These are phyloP conservation scores for Yponomeuta plumbellus DNA, from an alignment of 2,888 invertebrate species.

Conservation along the genomic window DNA sequence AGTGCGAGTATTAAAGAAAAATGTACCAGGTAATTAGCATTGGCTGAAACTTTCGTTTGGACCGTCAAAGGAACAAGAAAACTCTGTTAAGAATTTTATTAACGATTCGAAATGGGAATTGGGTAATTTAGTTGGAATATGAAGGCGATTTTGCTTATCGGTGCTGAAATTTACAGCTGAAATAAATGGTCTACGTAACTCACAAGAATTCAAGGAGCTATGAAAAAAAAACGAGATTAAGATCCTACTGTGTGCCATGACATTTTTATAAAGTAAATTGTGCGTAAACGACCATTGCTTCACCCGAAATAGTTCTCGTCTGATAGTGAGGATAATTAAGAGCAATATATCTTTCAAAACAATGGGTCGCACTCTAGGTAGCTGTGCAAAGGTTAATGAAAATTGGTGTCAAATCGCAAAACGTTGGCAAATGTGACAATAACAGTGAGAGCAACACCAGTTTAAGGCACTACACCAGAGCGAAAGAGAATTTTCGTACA, in stretches of 20 bases:
- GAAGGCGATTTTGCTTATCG: not conserved
- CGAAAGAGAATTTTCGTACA: too few species aligned
- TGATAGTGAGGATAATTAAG: not conserved
- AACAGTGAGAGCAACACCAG: not conserved
- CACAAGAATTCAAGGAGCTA: not conserved
- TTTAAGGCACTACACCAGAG: too few species aligned
- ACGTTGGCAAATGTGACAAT: not conserved
- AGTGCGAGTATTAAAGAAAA: too few species aligned
- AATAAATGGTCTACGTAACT: not conserved
- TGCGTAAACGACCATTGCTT: not conserved
- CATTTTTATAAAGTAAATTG: not conserved
- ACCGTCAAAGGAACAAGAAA: not conserved
- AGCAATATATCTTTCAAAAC: not conserved
- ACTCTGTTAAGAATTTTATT: not conserved
- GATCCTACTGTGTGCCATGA: not conserved
- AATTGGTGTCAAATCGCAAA: not conserved
- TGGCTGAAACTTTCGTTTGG: not conserved
- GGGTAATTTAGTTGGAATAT: not conserved
- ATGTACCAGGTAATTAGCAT: slow-evolving; percentile 25
- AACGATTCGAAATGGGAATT: not conserved
- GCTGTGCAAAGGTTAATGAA: not conserved
- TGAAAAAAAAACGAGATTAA: not conserved
- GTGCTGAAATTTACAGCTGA: not conserved
- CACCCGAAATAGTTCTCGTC: not conserved
- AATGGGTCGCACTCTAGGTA: not conserved